Evolutionary conservation across 2,797 vertebrate genomes (phyloP).

Genomic region (Gymnodraco acuticeps): DNA sequence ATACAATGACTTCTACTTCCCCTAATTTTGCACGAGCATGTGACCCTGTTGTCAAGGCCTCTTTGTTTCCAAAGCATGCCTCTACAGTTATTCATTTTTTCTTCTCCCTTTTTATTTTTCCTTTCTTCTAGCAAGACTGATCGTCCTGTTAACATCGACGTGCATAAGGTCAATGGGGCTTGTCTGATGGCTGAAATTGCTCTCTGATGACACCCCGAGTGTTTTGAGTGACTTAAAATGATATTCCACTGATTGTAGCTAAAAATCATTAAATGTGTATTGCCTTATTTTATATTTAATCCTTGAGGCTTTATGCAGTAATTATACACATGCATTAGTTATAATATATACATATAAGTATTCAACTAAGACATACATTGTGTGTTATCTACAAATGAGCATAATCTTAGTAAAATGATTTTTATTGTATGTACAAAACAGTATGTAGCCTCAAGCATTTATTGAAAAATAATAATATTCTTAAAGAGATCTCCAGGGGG

Average conservation of each 20-base stretch:
- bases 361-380: neutral
- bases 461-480: neutral
- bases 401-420: neutral
- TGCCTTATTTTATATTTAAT: conserved; percentile 8
- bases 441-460: conserved; percentile 3
- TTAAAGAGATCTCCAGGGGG: neutral
- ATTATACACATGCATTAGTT: neutral
- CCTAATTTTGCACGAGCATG: conserved; percentile 79
- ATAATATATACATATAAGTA: conserved; percentile 1
- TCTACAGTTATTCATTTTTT: conserved; percentile 73
- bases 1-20: conserved; percentile 79
- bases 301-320: neutral
- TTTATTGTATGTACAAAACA: conserved; percentile 14
- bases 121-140: conserved; percentile 69
- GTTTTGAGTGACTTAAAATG: conserved; percentile 44
- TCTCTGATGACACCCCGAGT: conserved; percentile 55
- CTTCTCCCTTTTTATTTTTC: conserved; percentile 65
- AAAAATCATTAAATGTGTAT: conserved; percentile 11
- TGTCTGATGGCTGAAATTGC: conserved; percentile 68
- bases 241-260: conserved; percentile 29
- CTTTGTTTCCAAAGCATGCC: conserved; percentile 82
- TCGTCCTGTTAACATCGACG: conserved; percentile 71
- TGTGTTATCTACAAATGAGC: neutral
- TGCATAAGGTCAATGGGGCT: conserved; percentile 71
- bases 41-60: conserved; percentile 84